A percentile compares a stretch with the other conserved stretches of the same genome.
Evolutionary conservation across 2,888 invertebrate genomes (phyloP).

Genomic region (Orthonychiurus folsomi): DNA sequence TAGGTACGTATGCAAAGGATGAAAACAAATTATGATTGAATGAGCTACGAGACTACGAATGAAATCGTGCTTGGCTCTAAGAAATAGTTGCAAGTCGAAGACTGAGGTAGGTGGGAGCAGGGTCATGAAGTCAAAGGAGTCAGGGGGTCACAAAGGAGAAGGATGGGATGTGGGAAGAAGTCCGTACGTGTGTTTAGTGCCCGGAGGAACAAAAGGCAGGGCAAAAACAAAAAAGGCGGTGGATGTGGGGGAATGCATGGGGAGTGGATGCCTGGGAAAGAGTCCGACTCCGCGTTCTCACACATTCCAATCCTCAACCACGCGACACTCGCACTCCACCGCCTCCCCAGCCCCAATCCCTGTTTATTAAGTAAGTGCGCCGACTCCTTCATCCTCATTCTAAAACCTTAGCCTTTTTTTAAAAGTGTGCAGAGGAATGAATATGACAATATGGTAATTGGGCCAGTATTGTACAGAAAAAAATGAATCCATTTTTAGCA

Average conservation of each 20-base stretch:
- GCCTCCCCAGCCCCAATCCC: not conserved
- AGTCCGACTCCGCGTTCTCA: conserved; percentile 22
- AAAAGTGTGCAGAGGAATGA: too few species aligned
- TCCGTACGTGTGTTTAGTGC: not conserved
- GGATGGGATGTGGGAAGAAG: not conserved
- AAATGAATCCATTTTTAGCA: too few species aligned
- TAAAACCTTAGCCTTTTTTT: not conserved
- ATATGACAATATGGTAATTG: too few species aligned
- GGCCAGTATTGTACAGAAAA: too few species aligned
- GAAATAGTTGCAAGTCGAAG: too few species aligned
- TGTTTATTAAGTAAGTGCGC: not conserved
- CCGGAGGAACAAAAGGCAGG: not conserved
- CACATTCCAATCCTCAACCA: conserved; percentile 27
- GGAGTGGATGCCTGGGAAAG: conserved; percentile 18
- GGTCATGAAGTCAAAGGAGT: not conserved
- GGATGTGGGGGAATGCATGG: not conserved
- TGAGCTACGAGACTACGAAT: too few species aligned
- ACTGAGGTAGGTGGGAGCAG: too few species aligned
- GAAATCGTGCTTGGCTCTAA: too few species aligned
- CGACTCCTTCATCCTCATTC: not conserved
- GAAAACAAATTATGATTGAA: too few species aligned
- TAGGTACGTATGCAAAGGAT: too few species aligned
- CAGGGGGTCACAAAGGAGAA: not conserved
- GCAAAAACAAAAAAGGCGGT: not conserved
- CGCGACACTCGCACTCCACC: conserved; percentile 32